Evolutionary conservation across 2,888 invertebrate species (phyloP), one percentile per base, ranked within the genome.

Genomic region (Cremastobaeus sp.): DNA sequence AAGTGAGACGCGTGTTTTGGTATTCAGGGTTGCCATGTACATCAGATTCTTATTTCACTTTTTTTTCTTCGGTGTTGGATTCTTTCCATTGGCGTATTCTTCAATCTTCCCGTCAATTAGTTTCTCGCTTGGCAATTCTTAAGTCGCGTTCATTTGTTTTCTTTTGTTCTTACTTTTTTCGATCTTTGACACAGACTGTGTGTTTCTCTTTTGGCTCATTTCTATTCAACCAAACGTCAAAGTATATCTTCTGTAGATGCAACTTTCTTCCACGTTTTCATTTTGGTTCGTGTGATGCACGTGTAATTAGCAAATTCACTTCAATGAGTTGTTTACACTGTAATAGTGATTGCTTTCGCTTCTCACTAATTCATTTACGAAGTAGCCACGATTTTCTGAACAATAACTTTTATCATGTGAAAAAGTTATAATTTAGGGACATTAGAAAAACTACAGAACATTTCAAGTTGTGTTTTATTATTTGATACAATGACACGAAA

Each of bases 61-160:
- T 48, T 50, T 71, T 75, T 69, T 55, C 68, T 66, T 48, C 69
- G 65, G 70, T 65, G 59, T 68, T 50, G 50, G 57, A 35, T 18
- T 47, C 41, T 71, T 73, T 69, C 59, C 69, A 75, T 66, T 66
- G 77, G 50, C 77, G 25, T 76, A 70, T 57, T 70, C 52, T 43
- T 62, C 48, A 70, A 70, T 64, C 60, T 69, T 77, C 76, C 77
- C 80, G 80, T 84, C 85, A 85, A 85, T 85, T 84, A 84, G 84
- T 83, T 81, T 80, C 79, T 82, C 78, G 77, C 52, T 59, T 52
- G 57, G 75, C 74, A 77, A 68, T 73, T 55, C 66, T 62, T 76
- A 73, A 52, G 68, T 71, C 28, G 48, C 25, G 41, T 54, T 43
- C 39, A 21, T 54, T 64, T 59, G 55, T 25, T 8, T 15, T 30